Base-by-base conservation (phyloP, 2,797 vertebrate species). In the Mareca penelope region DNA sequence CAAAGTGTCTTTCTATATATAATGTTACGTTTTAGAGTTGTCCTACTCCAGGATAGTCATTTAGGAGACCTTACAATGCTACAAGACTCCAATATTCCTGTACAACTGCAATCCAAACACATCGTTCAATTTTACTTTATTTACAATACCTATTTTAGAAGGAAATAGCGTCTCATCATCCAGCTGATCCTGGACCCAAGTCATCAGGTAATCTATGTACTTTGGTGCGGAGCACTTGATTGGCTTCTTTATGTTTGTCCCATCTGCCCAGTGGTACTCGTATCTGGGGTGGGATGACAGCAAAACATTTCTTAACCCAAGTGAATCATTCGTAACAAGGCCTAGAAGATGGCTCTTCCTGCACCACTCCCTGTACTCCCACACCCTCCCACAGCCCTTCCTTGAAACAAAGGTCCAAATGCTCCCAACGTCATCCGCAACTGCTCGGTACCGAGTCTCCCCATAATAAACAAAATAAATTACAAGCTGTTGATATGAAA, bases 171-270 rank as follows among this genome's bases (percentile, higher is more conserved):
- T 99, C 96, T 99, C 99, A 23, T 99, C 99, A 78, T 99, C 99
- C n/a, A 99, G 98, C 96, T 99, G 99, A 96, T 99, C 99, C 94
- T 99, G 99, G 93, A 99, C 99, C 99, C 99, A 99, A 50, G 99
- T 99, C 99, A 99, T 99, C 96, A 99, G 98, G 97, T 99, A 99
- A 98, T 99, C 99, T 50, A 99, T 99, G 92, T 99, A 99, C 97
- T 99, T 99, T 61, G 99, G 99, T 24, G 99, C 99, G 0, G 99
- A 99, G 96, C 99, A 99, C 96, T 99, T 99, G 95, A 99, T 99
- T 63, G 99, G 99, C 94, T 99, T 99, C 98, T 99, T 99, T 88
- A 99, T 99, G 97, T 99, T 99, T 59, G 99, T 99, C 75, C 99
- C 99, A 76, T 99, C 99, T n/a, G 99, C 99, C 99, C 99, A 99